phyloP scores from a whole-genome alignment of 2,888 invertebrate genomes.

The Rhamnusium bicolor region DNA sequence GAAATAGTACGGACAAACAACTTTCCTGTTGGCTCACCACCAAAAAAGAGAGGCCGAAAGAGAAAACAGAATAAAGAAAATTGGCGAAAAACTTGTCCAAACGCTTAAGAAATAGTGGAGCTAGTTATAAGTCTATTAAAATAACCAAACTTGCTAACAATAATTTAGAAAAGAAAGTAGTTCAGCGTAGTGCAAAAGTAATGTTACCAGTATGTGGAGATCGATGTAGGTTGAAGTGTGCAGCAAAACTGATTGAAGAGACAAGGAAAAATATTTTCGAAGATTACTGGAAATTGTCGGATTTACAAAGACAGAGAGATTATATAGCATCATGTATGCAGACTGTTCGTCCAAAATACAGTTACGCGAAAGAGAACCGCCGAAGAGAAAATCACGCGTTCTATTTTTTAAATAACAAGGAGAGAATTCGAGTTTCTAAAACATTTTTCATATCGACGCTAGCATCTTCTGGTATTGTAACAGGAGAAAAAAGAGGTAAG shows the following conservation, averaged over 20 bases:
- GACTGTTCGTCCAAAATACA: neutral
- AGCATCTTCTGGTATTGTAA: neutral
- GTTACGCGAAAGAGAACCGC: neutral
- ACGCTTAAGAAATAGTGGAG: neutral
- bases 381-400: constrained; percentile 11
- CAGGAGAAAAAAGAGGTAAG: neutral
- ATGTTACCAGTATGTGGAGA: neutral
- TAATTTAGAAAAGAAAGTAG: neutral
- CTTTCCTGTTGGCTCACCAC: neutral
- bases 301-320: neutral
- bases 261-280: neutral
- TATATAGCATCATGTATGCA: neutral
- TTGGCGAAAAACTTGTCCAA: neutral
- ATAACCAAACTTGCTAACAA: neutral
- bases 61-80: neutral
- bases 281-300: neutral
- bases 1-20: neutral
- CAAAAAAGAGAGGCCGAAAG: neutral
- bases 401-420: neutral
- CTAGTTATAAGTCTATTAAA: neutral
- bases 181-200: neutral
- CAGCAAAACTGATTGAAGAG: neutral
- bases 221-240: constrained; percentile 1
- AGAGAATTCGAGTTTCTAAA: constrained; percentile 17
- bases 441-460: constrained; percentile 14